Percentiles rank a stretch among this genome's conserved stretches.
Conservation (phyloP, 2,113 vertebrate genomes). For the Cynoglossus semilaevis region DNA sequence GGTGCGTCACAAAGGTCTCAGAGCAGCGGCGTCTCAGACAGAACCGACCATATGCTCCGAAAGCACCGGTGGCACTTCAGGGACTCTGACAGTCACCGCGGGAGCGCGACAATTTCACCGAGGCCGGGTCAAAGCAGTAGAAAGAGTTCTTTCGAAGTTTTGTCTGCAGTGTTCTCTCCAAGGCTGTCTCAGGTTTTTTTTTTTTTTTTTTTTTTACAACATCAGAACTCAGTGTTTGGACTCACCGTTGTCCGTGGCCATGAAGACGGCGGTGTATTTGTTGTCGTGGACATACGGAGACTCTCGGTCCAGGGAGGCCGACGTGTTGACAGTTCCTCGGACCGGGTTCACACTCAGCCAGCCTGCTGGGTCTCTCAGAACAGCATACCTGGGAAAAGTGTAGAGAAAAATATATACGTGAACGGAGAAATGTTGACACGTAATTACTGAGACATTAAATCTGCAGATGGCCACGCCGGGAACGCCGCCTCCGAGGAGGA, state of each 20-base stretch:
- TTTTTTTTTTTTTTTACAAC: neutral
- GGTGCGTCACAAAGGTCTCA: constrained; percentile 29
- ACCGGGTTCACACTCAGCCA: constrained; percentile 93
- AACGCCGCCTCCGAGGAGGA: too few species aligned
- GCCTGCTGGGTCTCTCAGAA: constrained; percentile 88
- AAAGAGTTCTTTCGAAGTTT: neutral
- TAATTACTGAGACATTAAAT: neutral
- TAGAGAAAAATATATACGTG: constrained; percentile 2
- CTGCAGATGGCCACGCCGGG: neutral
- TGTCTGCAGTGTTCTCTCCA: neutral
- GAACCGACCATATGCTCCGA: constrained; percentile 40
- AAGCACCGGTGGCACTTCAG: constrained; percentile 26
- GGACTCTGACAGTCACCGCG: constrained; percentile 20
- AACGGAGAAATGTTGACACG: neutral
- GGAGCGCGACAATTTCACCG: constrained; percentile 28
- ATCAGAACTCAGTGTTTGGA: too few species aligned
- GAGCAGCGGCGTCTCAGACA: constrained; percentile 39
- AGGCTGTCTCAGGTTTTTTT: neutral
- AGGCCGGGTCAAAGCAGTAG: constrained; percentile 22
- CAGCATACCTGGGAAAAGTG: constrained; percentile 79
- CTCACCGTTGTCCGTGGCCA: constrained; percentile 96
- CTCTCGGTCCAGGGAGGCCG: constrained; percentile 86
- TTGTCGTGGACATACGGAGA: constrained; percentile 87
- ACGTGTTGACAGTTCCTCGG: constrained; percentile 89
- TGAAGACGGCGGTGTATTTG: constrained; percentile 87